A percentile compares a stretch with the other conserved stretches of the same genome.
phyloP scores from a whole-genome alignment of 2,797 vertebrate genomes.

The Crypturellus tataupa region DNA sequence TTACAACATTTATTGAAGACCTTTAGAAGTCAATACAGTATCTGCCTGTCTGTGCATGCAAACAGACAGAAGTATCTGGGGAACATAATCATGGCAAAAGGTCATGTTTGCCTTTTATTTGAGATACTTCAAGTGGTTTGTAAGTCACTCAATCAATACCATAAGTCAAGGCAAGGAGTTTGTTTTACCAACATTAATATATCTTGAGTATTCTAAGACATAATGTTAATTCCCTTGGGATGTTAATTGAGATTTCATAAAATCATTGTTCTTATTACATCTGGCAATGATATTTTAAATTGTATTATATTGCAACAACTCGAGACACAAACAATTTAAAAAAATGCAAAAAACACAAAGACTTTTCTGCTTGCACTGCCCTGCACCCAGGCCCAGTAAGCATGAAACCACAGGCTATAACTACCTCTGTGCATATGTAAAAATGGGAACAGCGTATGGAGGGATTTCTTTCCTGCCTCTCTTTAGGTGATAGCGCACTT shows the following conservation, averaged over 20 bases:
- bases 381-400: neutral
- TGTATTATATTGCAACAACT: neutral
- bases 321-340: neutral
- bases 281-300: neutral
- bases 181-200: slow-evolving; percentile 38
- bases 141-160: slow-evolving; percentile 62
- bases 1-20: neutral
- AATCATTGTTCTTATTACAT: neutral
- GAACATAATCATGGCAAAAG: slow-evolving; percentile 60
- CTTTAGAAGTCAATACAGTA: slow-evolving; percentile 55
- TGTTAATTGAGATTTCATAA: slow-evolving; percentile 38
- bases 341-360: neutral
- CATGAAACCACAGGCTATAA: neutral
- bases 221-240: neutral
- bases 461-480: neutral
- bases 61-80: slow-evolving; percentile 36
- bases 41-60: slow-evolving; percentile 30
- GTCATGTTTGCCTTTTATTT: slow-evolving; percentile 69
- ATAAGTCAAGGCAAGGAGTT: slow-evolving; percentile 55
- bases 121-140: slow-evolving; percentile 69
- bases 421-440: neutral
- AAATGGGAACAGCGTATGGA: neutral
- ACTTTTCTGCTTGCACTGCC: neutral
- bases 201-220: slow-evolving; percentile 11
- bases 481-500: neutral